A percentile compares a stretch with the other conserved stretches of the same genome.
These are phyloP conservation scores for Ctenochaetus hawaiiensis DNA, from an alignment of 2,797 vertebrate genomes.

Conservation along the genomic window DNA sequence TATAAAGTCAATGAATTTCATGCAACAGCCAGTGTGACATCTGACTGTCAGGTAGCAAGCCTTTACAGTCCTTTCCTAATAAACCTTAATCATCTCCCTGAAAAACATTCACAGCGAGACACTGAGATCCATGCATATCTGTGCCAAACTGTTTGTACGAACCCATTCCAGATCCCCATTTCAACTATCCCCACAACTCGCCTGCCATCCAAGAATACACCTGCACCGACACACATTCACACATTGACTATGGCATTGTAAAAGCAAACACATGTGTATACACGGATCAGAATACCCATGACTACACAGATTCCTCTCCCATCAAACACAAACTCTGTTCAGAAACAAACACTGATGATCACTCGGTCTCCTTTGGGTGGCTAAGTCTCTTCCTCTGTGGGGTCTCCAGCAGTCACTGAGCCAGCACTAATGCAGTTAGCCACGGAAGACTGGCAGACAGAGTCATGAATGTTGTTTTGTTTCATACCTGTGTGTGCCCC, in stretches of 20 bases:
- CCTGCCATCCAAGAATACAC: conserved; percentile 30
- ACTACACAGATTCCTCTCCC: not conserved
- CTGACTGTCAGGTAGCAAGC: conserved; percentile 64
- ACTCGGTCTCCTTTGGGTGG: conserved; percentile 44
- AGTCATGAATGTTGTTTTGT: conserved; percentile 40
- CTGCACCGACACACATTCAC: conserved; percentile 33
- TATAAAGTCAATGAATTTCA: conserved; percentile 79
- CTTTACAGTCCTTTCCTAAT: conserved; percentile 61
- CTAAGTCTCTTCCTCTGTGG: conserved; percentile 68
- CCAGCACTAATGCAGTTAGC: conserved; percentile 76
- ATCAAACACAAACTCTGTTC: conserved; percentile 16
- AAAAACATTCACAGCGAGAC: conserved; percentile 65
- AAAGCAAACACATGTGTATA: not conserved
- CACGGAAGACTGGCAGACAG: conserved; percentile 69
- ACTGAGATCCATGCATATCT: conserved; percentile 33
- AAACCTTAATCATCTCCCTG: conserved; percentile 71
- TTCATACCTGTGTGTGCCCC: conserved; percentile 52
- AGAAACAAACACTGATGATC: conserved; percentile 55
- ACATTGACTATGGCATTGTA: not conserved
- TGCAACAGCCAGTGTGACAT: conserved; percentile 71
- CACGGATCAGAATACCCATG: conserved; percentile 22
- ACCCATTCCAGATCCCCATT: conserved; percentile 27
- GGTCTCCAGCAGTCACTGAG: conserved; percentile 72
- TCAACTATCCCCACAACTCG: conserved; percentile 17
- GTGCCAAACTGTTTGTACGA: conserved; percentile 53